These are phyloP conservation scores for Homalodisca vitripennis DNA, from an alignment of 1,140 invertebrate genomes.

Conservation along the genomic window DNA sequence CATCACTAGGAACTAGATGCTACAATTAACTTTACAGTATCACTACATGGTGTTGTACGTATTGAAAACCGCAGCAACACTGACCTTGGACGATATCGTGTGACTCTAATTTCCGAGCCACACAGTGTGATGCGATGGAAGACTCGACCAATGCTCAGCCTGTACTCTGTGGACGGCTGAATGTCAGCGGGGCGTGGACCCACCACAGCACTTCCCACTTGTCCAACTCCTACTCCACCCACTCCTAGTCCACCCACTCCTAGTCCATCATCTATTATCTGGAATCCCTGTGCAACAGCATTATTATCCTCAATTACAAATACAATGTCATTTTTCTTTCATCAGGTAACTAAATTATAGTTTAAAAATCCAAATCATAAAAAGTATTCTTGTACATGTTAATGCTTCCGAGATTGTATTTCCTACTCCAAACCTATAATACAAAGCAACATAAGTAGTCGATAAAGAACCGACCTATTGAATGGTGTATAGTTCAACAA, in stretches of 20 bases:
- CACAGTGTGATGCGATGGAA: slow-evolving; percentile 84
- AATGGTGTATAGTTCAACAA: no score
- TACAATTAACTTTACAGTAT: no score
- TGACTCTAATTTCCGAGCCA: slow-evolving; percentile 87
- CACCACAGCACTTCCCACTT: slow-evolving; percentile 48
- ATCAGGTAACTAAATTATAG: no score
- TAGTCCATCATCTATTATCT: slow-evolving; percentile 66
- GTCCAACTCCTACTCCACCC: not conserved
- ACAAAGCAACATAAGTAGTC: no score
- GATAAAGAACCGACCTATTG: no score
- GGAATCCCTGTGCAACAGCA: slow-evolving; percentile 68
- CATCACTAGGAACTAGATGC: no score
- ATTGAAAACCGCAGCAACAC: slow-evolving; percentile 30
- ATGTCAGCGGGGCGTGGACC: slow-evolving; percentile 49
- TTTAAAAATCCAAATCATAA: no score
- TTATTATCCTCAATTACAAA: no score
- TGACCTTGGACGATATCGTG: slow-evolving; percentile 87
- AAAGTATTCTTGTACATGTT: no score
- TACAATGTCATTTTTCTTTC: no score
- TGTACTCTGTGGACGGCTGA: slow-evolving; percentile 67
- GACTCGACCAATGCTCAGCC: slow-evolving; percentile 90
- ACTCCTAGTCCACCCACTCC: not conserved
- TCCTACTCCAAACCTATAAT: no score
- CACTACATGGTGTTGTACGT: slow-evolving; percentile 17
- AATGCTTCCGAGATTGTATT: no score